Percentiles rank a stretch among this genome's conserved stretches.
phyloP scores from a whole-genome alignment of 2,113 vertebrate genomes.

The Ptilonorhynchus violaceus region DNA sequence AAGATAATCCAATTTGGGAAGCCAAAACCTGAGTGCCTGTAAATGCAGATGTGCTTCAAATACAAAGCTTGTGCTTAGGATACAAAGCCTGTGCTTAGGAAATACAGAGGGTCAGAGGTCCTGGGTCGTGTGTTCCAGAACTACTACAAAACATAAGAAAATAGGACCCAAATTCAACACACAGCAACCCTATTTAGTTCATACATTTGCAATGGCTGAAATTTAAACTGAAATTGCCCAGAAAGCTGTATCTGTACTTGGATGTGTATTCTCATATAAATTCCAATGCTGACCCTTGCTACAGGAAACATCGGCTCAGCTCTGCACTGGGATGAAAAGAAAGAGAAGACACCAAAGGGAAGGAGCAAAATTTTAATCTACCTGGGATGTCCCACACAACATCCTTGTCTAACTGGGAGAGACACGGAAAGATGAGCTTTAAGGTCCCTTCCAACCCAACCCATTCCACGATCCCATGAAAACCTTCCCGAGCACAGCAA shows the following conservation, averaged over 20 bases:
- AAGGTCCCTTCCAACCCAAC: background rate
- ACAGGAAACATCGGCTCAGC: fast-evolving
- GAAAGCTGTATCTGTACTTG: fast-evolving
- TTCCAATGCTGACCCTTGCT: background rate
- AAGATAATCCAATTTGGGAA: background rate
- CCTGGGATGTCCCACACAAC: background rate
- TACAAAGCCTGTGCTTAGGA: background rate
- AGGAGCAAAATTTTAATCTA: background rate
- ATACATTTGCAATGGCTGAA: background rate
- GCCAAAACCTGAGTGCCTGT: background rate
- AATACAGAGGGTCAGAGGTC: fast-evolving
- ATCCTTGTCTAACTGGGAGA: background rate
- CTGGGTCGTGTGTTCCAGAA: fast-evolving
- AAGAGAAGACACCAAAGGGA: too few species aligned
- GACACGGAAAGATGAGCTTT: background rate
- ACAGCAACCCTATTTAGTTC: background rate
- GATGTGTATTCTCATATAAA: fast-evolving
- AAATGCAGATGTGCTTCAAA: background rate
- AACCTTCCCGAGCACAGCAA: background rate
- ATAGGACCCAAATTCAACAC: background rate
- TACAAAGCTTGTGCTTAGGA: background rate
- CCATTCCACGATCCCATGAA: background rate
- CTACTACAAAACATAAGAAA: background rate
- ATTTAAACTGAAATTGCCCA: background rate
- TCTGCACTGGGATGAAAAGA: background rate